phyloP scores from a whole-genome alignment of 2,113 vertebrate species.

The Camelus dromedarius region DNA sequence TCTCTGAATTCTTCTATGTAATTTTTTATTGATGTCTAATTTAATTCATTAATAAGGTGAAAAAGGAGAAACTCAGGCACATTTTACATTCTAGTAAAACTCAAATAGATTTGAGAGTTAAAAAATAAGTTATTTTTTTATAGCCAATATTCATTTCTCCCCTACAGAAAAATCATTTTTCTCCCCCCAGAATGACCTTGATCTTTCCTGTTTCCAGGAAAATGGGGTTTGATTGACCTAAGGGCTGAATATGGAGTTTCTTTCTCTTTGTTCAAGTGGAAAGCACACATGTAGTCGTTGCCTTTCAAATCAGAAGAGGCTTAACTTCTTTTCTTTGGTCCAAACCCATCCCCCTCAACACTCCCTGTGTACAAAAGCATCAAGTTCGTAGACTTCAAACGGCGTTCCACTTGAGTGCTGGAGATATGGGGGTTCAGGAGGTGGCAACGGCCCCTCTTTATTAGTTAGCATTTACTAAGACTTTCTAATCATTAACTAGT shows the following conservation, averaged over 20 bases:
- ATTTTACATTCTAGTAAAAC: slow-evolving; percentile 28
- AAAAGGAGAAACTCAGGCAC: background rate
- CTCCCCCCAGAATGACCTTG: background rate
- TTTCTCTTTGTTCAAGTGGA: slow-evolving; percentile 41
- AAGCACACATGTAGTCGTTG: background rate
- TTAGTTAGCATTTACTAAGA: slow-evolving; percentile 61
- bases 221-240: background rate
- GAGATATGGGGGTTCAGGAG: slow-evolving; percentile 42
- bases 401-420: background rate
- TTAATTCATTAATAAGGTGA: slow-evolving; percentile 17
- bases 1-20: background rate
- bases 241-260: background rate
- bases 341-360: background rate
- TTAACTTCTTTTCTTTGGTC: slow-evolving; percentile 39
- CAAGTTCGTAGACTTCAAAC: slow-evolving; percentile 62
- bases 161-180: slow-evolving; percentile 12
- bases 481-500: slow-evolving; percentile 73
- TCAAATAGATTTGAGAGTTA: background rate
- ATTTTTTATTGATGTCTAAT: background rate
- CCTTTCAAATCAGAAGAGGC: slow-evolving; percentile 38
- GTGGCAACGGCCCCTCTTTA: slow-evolving; percentile 19
- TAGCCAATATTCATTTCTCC: slow-evolving; percentile 49
- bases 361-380: slow-evolving; percentile 25
- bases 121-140: slow-evolving; percentile 8
- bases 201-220: background rate